Evolutionary conservation across 2,888 invertebrate genomes (phyloP), one percentile per base, ranked within the genome.

Genomic region (Tryphoninae sp.): DNA sequence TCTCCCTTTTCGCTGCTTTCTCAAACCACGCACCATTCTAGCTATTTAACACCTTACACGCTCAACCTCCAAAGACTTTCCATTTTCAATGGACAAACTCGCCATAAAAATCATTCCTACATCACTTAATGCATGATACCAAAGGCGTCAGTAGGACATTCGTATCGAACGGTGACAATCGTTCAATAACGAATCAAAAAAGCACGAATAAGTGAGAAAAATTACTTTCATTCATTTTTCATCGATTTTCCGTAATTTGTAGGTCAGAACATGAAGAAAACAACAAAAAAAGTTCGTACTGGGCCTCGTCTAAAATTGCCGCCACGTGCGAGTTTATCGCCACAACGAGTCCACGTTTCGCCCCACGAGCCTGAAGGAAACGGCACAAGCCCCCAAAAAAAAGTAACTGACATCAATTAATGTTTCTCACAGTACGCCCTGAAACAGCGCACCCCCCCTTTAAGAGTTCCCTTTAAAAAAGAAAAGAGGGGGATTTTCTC

Each of bases 321-420:
- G 81, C 76, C 82, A 81, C 81, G 83, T 82, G 83, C 80, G 61
- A 71, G 65, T 71, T 80, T 72, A 72, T 76, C 16, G 19, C 7
- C 22, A 19, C 7, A 69, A 42, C 61, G 65, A 61, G 69, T 78
- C 72, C 53, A 51, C 62, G 9, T 73, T 67, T 69, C 65, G 42
- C 58, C 79, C 62, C 22, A 45, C 22, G 13, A 64, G 65, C 53
- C 19, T 59, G 49, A 58, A 42, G 68, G 33, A 45, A 19, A 67
- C n/a, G 68, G 61, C 8, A 22, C 42, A 59, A 26, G 26, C 9
- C 42, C 42, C 13, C 7, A 33, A 58, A 49, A 33, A 26, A 49
- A n/a, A 2, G 4, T 53, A 53, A 67, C 59, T 67, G 76, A 71
- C 71, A 71, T 80, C 80, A 80, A 80, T 80, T 80, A 80, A 80